Conservation (phyloP, 2,888 invertebrate species). For the Diplolepis rosae region DNA sequence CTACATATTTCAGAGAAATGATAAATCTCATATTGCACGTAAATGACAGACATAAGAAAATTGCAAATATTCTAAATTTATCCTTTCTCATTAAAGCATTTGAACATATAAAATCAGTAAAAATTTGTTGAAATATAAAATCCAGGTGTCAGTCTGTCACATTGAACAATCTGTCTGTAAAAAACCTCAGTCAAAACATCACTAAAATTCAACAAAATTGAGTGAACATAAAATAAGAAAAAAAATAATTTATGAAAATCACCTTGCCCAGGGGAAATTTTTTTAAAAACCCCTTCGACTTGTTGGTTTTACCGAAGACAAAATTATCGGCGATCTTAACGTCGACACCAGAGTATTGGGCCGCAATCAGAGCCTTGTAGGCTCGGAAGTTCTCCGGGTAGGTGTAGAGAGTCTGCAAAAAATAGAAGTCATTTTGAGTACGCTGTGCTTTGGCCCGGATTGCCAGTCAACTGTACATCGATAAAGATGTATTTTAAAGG, state of each 20-base stretch:
- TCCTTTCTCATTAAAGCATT: too few relatives aligned
- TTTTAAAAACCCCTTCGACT: constrained; percentile 87
- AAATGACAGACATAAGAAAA: too few relatives aligned
- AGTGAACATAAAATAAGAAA: neutral
- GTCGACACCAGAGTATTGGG: constrained; percentile 94
- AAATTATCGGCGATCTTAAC: constrained; percentile 89
- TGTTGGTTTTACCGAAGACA: constrained; percentile 95
- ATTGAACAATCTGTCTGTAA: constrained; percentile 7
- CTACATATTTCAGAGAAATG: too few relatives aligned
- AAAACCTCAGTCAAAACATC: neutral
- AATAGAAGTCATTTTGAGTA: constrained; percentile 49
- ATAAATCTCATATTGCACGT: too few relatives aligned
- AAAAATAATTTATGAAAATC: constrained; percentile 65
- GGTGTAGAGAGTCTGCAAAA: constrained; percentile 94
- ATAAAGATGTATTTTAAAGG: constrained; percentile 34
- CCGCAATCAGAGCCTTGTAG: constrained; percentile 97
- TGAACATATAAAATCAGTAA: neutral
- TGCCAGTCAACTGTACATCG: constrained; percentile 12
- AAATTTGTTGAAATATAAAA: neutral
- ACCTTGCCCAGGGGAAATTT: constrained; percentile 99
- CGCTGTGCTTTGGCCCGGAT: constrained; percentile 11
- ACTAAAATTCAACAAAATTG: neutral
- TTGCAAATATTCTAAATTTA: too few relatives aligned
- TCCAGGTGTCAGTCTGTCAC: neutral
- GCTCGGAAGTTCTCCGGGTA: constrained; percentile 99